phyloP scores from a whole-genome alignment of 2,797 vertebrate genomes.

The Anomalospiza imberbis region DNA sequence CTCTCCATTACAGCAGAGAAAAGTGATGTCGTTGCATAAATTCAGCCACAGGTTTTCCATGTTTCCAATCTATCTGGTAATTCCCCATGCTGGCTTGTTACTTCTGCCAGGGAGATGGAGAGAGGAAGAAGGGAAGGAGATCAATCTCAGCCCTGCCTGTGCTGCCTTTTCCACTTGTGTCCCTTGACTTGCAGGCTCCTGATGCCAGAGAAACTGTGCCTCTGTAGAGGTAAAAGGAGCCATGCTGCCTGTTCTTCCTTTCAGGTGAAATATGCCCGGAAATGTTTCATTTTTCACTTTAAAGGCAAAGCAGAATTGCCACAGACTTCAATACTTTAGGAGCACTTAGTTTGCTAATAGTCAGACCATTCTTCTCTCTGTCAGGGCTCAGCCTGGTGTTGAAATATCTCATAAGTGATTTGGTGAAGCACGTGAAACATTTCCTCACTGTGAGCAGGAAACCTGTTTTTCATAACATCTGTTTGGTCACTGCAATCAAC shows the following conservation, averaged over 20 bases:
- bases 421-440: neutral
- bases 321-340: slow-evolving; percentile 13
- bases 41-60: neutral
- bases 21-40: slow-evolving; percentile 1
- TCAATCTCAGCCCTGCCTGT: neutral
- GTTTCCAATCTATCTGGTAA: neutral
- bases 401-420: neutral
- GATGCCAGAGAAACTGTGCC: neutral
- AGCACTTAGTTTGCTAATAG: slow-evolving; percentile 25
- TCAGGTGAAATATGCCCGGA: slow-evolving; percentile 6
- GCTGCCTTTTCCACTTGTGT: neutral
- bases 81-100: neutral
- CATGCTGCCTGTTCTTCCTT: neutral
- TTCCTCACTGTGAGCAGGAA: neutral
- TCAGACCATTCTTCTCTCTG: slow-evolving; percentile 15
- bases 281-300: slow-evolving; percentile 44
- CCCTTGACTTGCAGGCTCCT: neutral
- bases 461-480: neutral
- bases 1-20: neutral
- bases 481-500: neutral
- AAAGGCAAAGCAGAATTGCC: neutral
- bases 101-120: neutral
- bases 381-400: neutral
- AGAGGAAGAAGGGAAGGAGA: neutral
- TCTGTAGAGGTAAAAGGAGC: neutral